Base-by-base conservation (phyloP, 1,140 invertebrate species). In the Odontomachus brunneus region DNA sequence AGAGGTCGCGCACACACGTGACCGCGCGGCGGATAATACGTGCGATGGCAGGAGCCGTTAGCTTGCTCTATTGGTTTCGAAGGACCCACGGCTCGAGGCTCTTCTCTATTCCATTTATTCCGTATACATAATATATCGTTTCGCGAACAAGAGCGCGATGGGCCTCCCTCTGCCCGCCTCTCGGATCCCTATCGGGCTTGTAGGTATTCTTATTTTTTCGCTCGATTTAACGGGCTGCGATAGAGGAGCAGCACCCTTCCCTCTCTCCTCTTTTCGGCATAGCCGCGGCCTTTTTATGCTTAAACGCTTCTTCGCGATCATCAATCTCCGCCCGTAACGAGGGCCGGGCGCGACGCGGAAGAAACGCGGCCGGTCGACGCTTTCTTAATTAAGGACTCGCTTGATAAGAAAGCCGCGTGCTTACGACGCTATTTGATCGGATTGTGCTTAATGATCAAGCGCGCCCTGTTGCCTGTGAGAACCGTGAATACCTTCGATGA, bases 91-190 rank as follows among this genome's bases (percentile, higher is more conserved):
- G 72, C 83, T 88, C 78, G 85, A 76, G 82, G 63, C 85, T 89
- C 85, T 65, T 84, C 86, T 88, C 83, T 85, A 89, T 87, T 90
- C 90, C 84, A 91, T 90, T 91, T 91, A 91, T 91, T 89, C 89
- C 73, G 89, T 88, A 91, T 91, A 91, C 89, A 91, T 91, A 91
- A 91, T 91, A 90, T 87, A 91, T 91, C 87, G 88, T 82, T 86
- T 89, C 75, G 76, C 81, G 78, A 89, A 82, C 80, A 84, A 86
- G n/a, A n/a, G 53, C 73, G 59, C 22, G 62, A 19, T 19, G 83
- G 85, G 73, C 83, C 84, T 55, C 15, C 49, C 44, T 7, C n/a
- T 1, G 44, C 9, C 24, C 24, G 33, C 19, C 67, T 57, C 38
- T 83, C 69, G 67, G 53, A 83, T 81, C 65, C 73, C 80, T 72